phyloP scores from a whole-genome alignment of 1,140 invertebrate species.

The Acromyrmex heyeri region DNA sequence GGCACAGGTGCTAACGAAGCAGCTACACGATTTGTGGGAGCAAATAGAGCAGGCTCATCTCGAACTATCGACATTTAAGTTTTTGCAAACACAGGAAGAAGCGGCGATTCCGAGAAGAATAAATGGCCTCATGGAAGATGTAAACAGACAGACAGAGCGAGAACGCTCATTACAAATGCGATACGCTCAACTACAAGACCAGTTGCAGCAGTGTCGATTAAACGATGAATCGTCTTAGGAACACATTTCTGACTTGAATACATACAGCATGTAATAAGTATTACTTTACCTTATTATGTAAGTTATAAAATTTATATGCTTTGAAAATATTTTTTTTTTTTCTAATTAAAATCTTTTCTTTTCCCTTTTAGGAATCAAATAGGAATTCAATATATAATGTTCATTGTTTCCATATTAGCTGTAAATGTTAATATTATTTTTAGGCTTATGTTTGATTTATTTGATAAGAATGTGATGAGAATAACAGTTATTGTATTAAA shows the following conservation, averaged over 20 bases:
- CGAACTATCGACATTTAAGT: constrained; percentile 97
- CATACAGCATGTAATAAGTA: constrained; percentile 18
- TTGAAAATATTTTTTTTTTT: background rate
- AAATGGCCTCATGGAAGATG: constrained; percentile 96
- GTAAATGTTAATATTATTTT: constrained; percentile 23
- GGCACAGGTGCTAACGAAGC: constrained; percentile 96
- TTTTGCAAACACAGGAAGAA: constrained; percentile 96
- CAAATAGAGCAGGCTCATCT: constrained; percentile 96
- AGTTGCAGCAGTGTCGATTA: constrained; percentile 85
- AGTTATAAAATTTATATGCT: constrained; percentile 24
- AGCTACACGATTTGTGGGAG: constrained; percentile 94
- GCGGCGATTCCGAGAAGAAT: constrained; percentile 96
- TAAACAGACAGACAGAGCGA: constrained; percentile 95
- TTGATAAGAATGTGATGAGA: background rate
- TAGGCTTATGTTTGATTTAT: background rate
- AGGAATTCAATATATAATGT: background rate
- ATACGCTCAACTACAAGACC: constrained; percentile 90
- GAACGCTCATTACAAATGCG: constrained; percentile 95
- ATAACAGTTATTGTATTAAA: background rate
- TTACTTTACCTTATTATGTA: background rate
- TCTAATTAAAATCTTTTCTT: constrained; percentile 18
- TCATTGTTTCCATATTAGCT: background rate
- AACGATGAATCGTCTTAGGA: constrained; percentile 29
- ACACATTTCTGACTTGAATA: background rate
- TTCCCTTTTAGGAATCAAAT: background rate